Evolutionary conservation across 2,888 invertebrate genomes (phyloP).

Genomic region (Xylota segnis): DNA sequence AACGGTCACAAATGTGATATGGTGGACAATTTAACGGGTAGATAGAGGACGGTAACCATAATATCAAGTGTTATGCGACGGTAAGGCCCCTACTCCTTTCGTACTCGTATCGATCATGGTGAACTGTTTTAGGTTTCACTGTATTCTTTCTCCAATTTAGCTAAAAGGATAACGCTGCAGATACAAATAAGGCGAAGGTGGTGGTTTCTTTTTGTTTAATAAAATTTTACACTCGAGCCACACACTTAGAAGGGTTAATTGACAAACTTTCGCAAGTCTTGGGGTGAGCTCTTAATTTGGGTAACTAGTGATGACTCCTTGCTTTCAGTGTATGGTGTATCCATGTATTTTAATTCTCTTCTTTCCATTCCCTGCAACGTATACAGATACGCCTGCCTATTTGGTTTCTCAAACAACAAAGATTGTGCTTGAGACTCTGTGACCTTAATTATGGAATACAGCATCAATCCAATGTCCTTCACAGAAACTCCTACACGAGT

Average conservation of each 20-base stretch:
- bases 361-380: too few species aligned
- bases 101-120: conserved; percentile 29
- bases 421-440: too few species aligned
- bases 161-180: not conserved
- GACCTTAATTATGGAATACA: too few species aligned
- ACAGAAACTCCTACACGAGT: too few species aligned
- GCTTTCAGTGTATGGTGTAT: too few species aligned
- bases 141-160: conserved; percentile 26
- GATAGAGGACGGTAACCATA: conserved; percentile 55
- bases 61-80: conserved; percentile 60
- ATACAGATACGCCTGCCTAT: too few species aligned
- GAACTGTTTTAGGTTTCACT: conserved; percentile 27
- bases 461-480: too few species aligned
- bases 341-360: too few species aligned
- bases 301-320: too few species aligned
- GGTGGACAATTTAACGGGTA: conserved; percentile 74
- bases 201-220: not conserved
- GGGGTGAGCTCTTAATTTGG: too few species aligned
- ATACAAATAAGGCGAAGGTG: not conserved
- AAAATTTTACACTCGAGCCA: not conserved
- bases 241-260: not conserved
- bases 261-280: not conserved
- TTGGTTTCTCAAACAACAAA: too few species aligned
- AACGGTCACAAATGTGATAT: conserved; percentile 77
- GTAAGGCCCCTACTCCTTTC: not conserved